These are phyloP conservation scores for Tetanocera ferruginea DNA, from an alignment of 2,888 invertebrate species.

Conservation along the genomic window DNA sequence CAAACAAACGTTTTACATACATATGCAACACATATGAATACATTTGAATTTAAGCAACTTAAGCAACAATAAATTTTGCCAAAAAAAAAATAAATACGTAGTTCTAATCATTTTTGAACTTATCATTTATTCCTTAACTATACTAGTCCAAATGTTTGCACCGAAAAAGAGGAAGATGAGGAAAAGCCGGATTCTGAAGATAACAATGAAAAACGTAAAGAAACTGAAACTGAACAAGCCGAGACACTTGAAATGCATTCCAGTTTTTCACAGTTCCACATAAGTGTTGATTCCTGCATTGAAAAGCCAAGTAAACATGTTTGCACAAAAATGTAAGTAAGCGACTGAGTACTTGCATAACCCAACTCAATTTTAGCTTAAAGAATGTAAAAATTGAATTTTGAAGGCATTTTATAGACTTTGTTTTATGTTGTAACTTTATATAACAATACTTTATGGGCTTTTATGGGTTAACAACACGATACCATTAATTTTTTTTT, in stretches of 20 bases:
- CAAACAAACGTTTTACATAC: too few relatives aligned
- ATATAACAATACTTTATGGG: background rate
- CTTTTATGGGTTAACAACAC: conserved; percentile 7
- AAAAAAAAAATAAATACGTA: too few relatives aligned
- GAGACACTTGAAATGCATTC: conserved; percentile 52
- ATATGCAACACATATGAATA: too few relatives aligned
- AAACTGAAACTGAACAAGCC: conserved; percentile 52
- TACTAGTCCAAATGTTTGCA: conserved; percentile 75
- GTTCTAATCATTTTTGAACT: too few relatives aligned
- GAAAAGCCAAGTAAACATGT: conserved; percentile 69
- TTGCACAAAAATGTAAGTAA: conserved; percentile 69
- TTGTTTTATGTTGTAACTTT: background rate
- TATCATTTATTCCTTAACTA: background rate
- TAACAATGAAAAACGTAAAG: conserved; percentile 54
- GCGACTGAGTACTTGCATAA: background rate
- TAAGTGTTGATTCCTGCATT: conserved; percentile 68
- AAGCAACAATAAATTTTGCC: too few relatives aligned
- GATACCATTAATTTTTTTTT: conserved; percentile 17
- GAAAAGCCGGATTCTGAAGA: conserved; percentile 50
- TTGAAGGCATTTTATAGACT: background rate
- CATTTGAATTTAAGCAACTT: too few relatives aligned
- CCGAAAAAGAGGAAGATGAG: conserved; percentile 72
- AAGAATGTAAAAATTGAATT: background rate
- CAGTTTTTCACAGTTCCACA: conserved; percentile 64
- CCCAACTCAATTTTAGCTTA: background rate